Evolutionary conservation across 2,888 invertebrate genomes (phyloP).

Genomic region (Pemphredon lugubris): DNA sequence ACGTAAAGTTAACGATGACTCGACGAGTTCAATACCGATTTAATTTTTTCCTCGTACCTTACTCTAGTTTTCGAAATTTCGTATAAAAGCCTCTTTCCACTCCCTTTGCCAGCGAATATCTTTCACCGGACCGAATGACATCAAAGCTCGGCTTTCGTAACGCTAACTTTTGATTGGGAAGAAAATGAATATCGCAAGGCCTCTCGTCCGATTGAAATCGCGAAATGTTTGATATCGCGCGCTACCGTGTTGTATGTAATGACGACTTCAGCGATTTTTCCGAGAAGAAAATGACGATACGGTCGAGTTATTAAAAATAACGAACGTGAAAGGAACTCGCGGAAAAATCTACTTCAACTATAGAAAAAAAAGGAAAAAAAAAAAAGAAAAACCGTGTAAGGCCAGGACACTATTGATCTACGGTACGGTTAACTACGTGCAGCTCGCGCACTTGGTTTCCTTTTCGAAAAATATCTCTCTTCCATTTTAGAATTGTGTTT

Average conservation of each 20-base stretch:
- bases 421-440: constrained; percentile 2
- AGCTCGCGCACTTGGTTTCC: constrained; percentile 3
- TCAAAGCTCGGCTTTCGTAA: too few species aligned
- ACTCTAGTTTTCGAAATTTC: too few species aligned
- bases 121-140: too few species aligned
- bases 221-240: constrained; percentile 4
- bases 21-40: not conserved
- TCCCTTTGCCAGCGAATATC: too few species aligned
- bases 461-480: too few species aligned
- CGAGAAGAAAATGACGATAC: constrained; percentile 28
- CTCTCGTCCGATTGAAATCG: not conserved
- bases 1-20: not conserved
- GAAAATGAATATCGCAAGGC: too few species aligned
- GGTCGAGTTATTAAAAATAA: constrained; percentile 66
- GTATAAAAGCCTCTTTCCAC: too few species aligned
- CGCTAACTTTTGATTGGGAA: too few species aligned
- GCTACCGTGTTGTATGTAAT: constrained; percentile 7
- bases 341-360: not conserved
- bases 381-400: too few species aligned
- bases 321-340: constrained; percentile 52
- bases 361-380: not conserved
- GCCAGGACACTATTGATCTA: constrained; percentile 41
- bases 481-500: too few species aligned
- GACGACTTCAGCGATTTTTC: constrained; percentile 42
- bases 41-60: not conserved